Evolutionary conservation across 2,888 invertebrate species (phyloP).

Genomic region (Rhimphoctona megacephalus): DNA sequence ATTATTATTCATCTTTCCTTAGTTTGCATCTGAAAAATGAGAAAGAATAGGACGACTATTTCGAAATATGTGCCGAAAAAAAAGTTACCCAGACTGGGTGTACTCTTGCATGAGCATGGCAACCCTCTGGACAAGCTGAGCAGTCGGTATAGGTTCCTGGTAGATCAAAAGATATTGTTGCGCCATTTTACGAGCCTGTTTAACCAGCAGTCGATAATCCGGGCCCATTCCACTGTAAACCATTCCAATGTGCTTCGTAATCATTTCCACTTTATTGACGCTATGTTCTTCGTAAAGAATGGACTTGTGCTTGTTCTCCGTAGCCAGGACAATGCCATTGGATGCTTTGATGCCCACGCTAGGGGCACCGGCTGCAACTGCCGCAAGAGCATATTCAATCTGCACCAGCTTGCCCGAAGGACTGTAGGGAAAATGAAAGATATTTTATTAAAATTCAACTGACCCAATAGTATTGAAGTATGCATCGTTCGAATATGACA

Average conservation of each 20-base stretch:
- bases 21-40: neutral
- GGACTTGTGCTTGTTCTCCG: conserved; percentile 99
- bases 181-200: conserved; percentile 97
- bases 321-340: conserved; percentile 99
- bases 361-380: conserved; percentile 99
- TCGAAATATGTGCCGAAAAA: neutral
- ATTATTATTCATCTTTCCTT: neutral
- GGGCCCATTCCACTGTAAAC: conserved; percentile 99
- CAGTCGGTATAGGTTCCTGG: conserved; percentile 97
- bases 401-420: conserved; percentile 99
- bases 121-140: conserved; percentile 97
- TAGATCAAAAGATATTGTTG: conserved; percentile 97
- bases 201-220: conserved; percentile 95
- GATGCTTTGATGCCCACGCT: conserved; percentile 99
- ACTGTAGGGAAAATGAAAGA: conserved; percentile 86
- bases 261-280: conserved; percentile 97
- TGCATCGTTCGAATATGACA: neutral
- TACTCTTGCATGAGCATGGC: conserved; percentile 99
- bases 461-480: neutral
- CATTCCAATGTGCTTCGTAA: conserved; percentile 98
- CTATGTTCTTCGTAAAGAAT: conserved; percentile 98
- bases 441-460: neutral
- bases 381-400: conserved; percentile 99
- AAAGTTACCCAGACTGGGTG: conserved; percentile 95
- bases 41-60: neutral